phyloP scores from a whole-genome alignment of 2,113 vertebrate genomes.

The Platycercus adscitus region DNA sequence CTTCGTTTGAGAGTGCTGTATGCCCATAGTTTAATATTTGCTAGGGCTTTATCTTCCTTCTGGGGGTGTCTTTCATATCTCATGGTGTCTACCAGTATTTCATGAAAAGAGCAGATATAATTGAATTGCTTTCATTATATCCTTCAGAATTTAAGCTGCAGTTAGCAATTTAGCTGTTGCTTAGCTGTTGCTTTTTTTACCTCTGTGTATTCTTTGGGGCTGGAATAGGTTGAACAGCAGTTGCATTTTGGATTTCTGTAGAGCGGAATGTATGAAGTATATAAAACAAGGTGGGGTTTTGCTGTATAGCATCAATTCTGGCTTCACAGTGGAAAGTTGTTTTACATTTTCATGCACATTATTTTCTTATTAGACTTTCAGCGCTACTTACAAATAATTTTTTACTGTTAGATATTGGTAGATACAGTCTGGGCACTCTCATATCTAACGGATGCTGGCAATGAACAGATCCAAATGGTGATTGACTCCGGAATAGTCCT shows the following conservation, averaged over 20 bases:
- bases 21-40: not conserved
- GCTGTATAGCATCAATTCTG: not conserved
- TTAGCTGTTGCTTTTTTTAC: not conserved
- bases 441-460: slow-evolving; percentile 97
- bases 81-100: not conserved
- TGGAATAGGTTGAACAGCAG: not conserved
- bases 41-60: not conserved
- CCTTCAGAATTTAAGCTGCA: not conserved
- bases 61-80: not conserved
- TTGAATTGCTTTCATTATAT: not conserved
- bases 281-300: not conserved
- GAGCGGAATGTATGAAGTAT: no score
- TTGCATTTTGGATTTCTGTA: not conserved
- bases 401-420: slow-evolving; percentile 88
- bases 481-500: slow-evolving; percentile 97
- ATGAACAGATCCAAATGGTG: slow-evolving; percentile 99
- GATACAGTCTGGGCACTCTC: slow-evolving; percentile 99
- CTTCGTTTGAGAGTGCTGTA: not conserved
- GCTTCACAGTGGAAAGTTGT: not conserved
- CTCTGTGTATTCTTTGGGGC: not conserved
- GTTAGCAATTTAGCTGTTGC: not conserved
- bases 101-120: not conserved
- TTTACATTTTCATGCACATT: not conserved
- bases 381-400: not conserved
- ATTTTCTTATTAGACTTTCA: not conserved